A percentile compares a stretch with the other conserved stretches of the same genome.
Conservation (phyloP, 92 coral and sea anemone species). For the Bergia sp. region DNA sequence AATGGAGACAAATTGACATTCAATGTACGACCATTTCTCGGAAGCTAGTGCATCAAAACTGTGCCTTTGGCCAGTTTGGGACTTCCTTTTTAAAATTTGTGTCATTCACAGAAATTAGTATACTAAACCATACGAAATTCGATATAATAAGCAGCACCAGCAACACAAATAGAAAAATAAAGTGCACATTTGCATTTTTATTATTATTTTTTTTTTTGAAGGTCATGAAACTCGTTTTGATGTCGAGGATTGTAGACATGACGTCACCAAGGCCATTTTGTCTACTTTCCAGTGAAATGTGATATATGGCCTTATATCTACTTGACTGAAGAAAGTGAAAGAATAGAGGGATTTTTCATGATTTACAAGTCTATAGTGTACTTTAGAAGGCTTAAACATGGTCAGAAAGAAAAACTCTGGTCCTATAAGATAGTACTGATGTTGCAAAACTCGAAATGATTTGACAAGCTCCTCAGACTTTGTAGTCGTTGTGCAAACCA, state of each 20-base stretch:
- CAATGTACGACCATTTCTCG: conserved; percentile 54
- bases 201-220: no score
- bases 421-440: conserved; percentile 49
- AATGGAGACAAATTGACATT: background rate
- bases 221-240: conserved; percentile 34
- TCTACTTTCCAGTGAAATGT: conserved; percentile 9
- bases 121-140: conserved; percentile 1
- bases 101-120: background rate
- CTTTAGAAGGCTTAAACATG: conserved; percentile 62
- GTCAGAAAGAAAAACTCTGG: conserved; percentile 72
- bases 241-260: conserved; percentile 45
- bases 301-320: background rate
- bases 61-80: background rate
- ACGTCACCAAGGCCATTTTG: conserved; percentile 68
- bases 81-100: conserved; percentile 7
- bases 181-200: no score
- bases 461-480: conserved; percentile 10
- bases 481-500: conserved; percentile 30
- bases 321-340: conserved; percentile 17
- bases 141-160: conserved; percentile 30
- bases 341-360: conserved; percentile 61
- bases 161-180: background rate
- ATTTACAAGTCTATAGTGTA: conserved; percentile 39
- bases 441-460: conserved; percentile 33
- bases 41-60: conserved; percentile 69